Evolutionary conservation across 1,140 invertebrate species (phyloP).

Genomic region (Meloidogyne chitwoodi): DNA sequence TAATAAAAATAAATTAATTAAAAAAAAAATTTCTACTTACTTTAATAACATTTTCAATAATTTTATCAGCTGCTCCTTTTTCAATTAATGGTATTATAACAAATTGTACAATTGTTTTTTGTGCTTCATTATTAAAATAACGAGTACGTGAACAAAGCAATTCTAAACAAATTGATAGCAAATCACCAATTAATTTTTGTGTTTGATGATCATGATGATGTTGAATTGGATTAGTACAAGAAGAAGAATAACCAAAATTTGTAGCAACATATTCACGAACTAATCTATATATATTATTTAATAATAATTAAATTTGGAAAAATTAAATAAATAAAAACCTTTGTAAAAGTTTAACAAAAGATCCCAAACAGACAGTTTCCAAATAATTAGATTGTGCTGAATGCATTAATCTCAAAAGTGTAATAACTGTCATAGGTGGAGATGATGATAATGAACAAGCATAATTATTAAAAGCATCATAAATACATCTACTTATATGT

Average conservation of each 20-base stretch:
- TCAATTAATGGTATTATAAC: conserved; percentile 33
- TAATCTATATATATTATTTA: conserved; percentile 3
- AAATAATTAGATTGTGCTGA: conserved; percentile 31
- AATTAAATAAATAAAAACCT: neutral
- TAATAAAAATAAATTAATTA: neutral
- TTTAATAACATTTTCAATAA: conserved; percentile 22
- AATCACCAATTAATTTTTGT: conserved; percentile 24
- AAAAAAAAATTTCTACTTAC: neutral
- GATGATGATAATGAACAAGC: neutral
- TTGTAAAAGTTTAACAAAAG: conserved; percentile 36
- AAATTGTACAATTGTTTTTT: conserved; percentile 28
- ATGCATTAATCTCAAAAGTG: conserved; percentile 33
- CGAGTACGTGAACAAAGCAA: conserved; percentile 31
- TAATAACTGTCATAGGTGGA: conserved; percentile 25
- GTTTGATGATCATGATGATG: conserved; percentile 9
- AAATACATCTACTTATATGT: conserved; percentile 29
- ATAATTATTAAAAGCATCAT: conserved; percentile 28
- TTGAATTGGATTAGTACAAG: neutral
- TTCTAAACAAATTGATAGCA: conserved; percentile 31
- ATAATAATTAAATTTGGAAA: neutral
- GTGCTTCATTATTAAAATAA: conserved; percentile 13
- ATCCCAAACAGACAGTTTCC: conserved; percentile 26
- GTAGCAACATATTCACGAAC: conserved; percentile 27
- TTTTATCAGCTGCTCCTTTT: conserved; percentile 29
- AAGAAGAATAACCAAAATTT: conserved; percentile 6